These are phyloP conservation scores for Pantala flavescens DNA, from an alignment of 1,140 invertebrate genomes.

Conservation along the genomic window DNA sequence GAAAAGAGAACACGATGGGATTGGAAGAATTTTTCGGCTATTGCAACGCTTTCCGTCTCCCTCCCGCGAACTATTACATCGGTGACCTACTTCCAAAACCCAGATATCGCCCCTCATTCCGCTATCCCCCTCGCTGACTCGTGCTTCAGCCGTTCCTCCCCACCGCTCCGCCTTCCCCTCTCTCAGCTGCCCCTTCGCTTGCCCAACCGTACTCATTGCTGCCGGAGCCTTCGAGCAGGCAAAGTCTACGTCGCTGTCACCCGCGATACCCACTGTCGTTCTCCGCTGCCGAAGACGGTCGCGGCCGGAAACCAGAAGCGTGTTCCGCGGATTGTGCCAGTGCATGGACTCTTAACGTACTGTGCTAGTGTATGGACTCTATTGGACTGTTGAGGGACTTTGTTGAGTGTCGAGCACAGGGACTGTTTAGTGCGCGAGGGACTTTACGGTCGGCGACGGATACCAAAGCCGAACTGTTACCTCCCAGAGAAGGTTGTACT, in stretches of 20 bases:
- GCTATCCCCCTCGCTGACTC: background rate
- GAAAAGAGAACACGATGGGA: background rate
- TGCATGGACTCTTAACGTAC: no score
- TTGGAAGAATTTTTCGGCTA: background rate
- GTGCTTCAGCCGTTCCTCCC: background rate
- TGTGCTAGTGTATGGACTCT: no score
- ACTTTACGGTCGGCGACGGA: no score
- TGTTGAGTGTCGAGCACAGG: no score
- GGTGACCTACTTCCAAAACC: constrained; percentile 7
- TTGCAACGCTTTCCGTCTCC: background rate
- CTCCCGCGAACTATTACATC: constrained; percentile 4
- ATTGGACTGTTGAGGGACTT: no score
- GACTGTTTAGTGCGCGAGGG: no score
- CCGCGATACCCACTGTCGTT: no score
- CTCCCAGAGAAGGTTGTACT: no score
- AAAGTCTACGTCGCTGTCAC: background rate
- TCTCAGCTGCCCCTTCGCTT: background rate
- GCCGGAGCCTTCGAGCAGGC: background rate
- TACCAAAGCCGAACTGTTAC: no score
- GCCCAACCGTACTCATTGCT: background rate
- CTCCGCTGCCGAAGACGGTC: no score
- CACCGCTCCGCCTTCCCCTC: background rate
- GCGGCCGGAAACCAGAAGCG: no score
- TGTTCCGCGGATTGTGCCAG: no score
- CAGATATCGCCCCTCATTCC: background rate